Conservation (phyloP, 2,888 invertebrate species). For the Meta bourneti region DNA sequence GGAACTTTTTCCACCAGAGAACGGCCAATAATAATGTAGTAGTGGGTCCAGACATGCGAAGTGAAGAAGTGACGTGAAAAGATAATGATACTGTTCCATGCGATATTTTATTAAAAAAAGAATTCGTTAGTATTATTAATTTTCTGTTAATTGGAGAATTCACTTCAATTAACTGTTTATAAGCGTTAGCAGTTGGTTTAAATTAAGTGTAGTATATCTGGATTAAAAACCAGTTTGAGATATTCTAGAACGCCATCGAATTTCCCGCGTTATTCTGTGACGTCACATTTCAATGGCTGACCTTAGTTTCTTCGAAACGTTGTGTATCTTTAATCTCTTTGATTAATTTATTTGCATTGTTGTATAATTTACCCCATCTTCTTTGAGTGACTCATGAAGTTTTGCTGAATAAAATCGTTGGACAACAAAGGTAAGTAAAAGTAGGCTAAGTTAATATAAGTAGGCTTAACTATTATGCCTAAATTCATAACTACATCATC, state of each 20-base stretch:
- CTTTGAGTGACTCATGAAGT: slow-evolving; percentile 22
- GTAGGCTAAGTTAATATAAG: slow-evolving; percentile 31
- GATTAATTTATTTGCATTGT: slow-evolving; percentile 21
- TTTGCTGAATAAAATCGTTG: slow-evolving; percentile 27
- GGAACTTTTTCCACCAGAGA: too few species aligned
- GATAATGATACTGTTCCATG: too few species aligned
- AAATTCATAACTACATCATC: background rate
- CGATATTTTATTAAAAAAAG: too few species aligned
- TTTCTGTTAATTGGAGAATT: too few species aligned
- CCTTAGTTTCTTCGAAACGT: slow-evolving; percentile 56
- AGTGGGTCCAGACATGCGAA: too few species aligned
- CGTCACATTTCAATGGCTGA: slow-evolving; percentile 70
- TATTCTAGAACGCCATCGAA: background rate
- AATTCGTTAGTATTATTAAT: too few species aligned
- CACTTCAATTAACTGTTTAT: too few species aligned
- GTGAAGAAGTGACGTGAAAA: too few species aligned
- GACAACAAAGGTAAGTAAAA: slow-evolving; percentile 49
- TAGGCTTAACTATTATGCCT: slow-evolving; percentile 71
- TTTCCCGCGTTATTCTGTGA: slow-evolving; percentile 62
- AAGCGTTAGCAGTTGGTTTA: too few species aligned
- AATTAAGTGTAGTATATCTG: too few species aligned
- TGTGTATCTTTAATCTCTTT: slow-evolving; percentile 18
- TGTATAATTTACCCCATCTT: slow-evolving; percentile 7
- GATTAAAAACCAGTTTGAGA: too few species aligned
- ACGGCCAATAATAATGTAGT: too few species aligned